Base-by-base conservation (phyloP, 2,113 vertebrate species). In the Lagopus muta region DNA sequence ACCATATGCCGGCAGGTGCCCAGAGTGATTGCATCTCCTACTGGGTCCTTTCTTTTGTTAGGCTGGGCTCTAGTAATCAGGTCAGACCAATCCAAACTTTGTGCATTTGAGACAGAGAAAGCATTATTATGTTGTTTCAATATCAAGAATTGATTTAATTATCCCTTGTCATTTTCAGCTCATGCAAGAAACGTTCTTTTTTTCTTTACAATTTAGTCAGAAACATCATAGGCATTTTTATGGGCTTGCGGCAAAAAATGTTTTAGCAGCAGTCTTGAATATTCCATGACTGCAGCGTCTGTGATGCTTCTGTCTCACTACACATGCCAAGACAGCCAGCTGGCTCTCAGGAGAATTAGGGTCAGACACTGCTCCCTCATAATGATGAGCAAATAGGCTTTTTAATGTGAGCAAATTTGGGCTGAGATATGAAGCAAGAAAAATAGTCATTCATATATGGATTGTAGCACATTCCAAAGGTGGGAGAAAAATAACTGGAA, bases 101-200 rank as follows among this genome's bases (percentile, higher is more conserved):
- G 14, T 86, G 54, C 36, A 5, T 80, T 91, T 86, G 32, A 42
- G 22, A 47, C 67, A 43, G 52, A 86, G 54, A 58, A 85, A 64
- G 27, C 1, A 38, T 60, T 90, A 20, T 24, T 42, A 16, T 2
- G 1, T 45, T 2, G 2, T 73, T 91, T 88, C 50, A 47, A 36
- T 69, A 54, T 43, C 1, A 2, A 60, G 67, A 82, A 28, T 25
- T 82, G 75, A 83, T 93, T 93, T 88, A 83, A 94, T 96, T 83
- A 90, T 58, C 28, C 30, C 36, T 88, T 96, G 45, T 86, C 52
- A 50, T 77, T 90, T 95, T 60, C 79, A 90, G 60, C 55, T 94
- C 60, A 65, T 74, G 60, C 50, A 94, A 82, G 82, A 93, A 94
- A 55, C 25, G 45, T 61, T 55, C 18, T 66, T 92, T 90, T 91